Base-by-base conservation (phyloP, 1,140 invertebrate genomes). In the Chionoecetes opilio region DNA sequence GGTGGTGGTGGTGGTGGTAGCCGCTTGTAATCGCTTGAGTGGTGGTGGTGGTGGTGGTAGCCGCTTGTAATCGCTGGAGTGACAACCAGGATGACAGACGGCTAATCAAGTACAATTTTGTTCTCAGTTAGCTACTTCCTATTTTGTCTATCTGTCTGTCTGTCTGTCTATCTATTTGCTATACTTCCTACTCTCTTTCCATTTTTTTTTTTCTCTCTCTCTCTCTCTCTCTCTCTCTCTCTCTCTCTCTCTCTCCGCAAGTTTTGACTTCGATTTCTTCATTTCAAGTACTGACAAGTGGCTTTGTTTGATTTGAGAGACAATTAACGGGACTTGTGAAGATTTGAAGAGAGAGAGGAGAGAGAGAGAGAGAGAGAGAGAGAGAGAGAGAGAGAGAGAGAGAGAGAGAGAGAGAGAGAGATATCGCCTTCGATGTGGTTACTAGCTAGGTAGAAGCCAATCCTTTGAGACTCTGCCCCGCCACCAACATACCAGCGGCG, bases 321-420 rank as follows among this genome's bases (percentile, higher is more conserved):
- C 34, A 88, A 41, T n/a, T 37, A 88, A 41, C 3, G 34, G 0
- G 86, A 34, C 6, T 8, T 3, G 17, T 2, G 11, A 26, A 89
- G 63, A 8, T n/a, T 75, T 75, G 1, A 2, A n/a, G 63, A 75
- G 21, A 21, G 17, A 14, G 26, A 26, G n/a, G 63, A 75, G 63
- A 75, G 63, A 75, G 63, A 75, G 89, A 75, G 89, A 34, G 89
- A 91, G 89, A 63, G 89, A 75, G 87, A 89, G 35, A 41, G 88
- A n/a, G 11, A 31, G 88, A 91, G n/a, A 35, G 89, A 91, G 29
- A 75, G 89, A 91, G 29, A 91, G 89, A 91, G 32, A 91, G 46
- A 75, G 29, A 63, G 89, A 91, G 31, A 91, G 82, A 84, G 82
- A 84, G 82, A 84, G 82, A 84, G 82, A 84, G 82, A 84, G 82